phyloP scores from a whole-genome alignment of 1,140 invertebrate species.

The Calephelis nemesis region DNA sequence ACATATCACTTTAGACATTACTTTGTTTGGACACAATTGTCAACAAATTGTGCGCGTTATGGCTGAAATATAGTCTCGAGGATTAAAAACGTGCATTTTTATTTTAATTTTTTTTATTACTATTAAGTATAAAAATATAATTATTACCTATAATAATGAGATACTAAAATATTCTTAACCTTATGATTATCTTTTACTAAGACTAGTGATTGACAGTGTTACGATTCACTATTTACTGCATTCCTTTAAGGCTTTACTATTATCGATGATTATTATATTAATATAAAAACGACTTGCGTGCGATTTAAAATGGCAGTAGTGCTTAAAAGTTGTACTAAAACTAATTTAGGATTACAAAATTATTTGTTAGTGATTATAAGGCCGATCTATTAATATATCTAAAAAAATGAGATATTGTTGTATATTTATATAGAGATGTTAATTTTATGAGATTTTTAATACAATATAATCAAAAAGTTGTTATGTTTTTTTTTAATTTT shows the following conservation, averaged over 20 bases:
- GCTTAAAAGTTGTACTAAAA: background rate
- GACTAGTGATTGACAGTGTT: constrained; percentile 35
- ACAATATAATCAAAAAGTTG: no score
- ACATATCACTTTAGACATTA: no score
- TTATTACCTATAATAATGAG: constrained; percentile 32
- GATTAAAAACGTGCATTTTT: background rate
- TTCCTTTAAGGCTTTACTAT: constrained; percentile 6
- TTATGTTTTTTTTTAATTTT: no score
- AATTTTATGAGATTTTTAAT: no score
- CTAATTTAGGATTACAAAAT: background rate
- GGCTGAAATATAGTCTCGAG: background rate
- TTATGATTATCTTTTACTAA: constrained; percentile 24
- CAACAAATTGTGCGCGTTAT: background rate
- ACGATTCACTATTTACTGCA: constrained; percentile 1
- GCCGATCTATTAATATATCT: background rate
- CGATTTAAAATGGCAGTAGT: constrained; percentile 8
- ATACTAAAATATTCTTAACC: constrained; percentile 15
- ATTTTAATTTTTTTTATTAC: constrained; percentile 3
- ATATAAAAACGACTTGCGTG: background rate
- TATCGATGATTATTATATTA: background rate
- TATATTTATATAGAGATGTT: no score
- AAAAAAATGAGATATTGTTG: no score
- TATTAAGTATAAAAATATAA: constrained; percentile 32
- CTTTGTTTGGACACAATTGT: no score
- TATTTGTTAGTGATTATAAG: background rate